Conservation (phyloP, 1,140 invertebrate species). For the Scaptomyza pallida region DNA sequence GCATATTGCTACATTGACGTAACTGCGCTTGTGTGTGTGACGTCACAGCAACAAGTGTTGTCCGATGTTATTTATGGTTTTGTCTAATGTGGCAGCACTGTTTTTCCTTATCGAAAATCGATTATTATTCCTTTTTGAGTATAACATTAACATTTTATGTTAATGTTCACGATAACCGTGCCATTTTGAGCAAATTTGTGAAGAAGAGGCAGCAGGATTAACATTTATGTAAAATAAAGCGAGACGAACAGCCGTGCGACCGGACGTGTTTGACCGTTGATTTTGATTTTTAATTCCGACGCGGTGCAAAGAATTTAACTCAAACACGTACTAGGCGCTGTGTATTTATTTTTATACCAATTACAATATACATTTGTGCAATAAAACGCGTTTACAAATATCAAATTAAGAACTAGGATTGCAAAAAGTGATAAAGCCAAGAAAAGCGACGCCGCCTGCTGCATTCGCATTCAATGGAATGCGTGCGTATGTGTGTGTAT, state of each 20-base stretch:
- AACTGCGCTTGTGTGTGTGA: slow-evolving; percentile 58
- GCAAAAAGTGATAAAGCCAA: slow-evolving; percentile 22
- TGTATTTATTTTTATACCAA: slow-evolving; percentile 22
- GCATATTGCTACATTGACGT: slow-evolving; percentile 78
- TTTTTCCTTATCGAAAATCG: slow-evolving; percentile 18
- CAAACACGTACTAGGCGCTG: slow-evolving; percentile 40
- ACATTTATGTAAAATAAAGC: slow-evolving; percentile 47
- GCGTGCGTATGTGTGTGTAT: slow-evolving; percentile 30
- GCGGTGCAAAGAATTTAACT: slow-evolving; percentile 37
- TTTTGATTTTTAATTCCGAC: slow-evolving; percentile 66
- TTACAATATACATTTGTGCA: slow-evolving; percentile 39
- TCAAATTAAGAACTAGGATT: slow-evolving; percentile 15
- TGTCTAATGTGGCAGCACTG: slow-evolving; percentile 44
- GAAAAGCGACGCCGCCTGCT: slow-evolving; percentile 37
- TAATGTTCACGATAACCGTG: slow-evolving; percentile 2
- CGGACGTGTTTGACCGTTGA: slow-evolving; percentile 72
- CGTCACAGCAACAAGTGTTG: slow-evolving; percentile 72
- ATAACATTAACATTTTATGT: slow-evolving; percentile 8
- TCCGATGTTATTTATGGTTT: slow-evolving; percentile 12
- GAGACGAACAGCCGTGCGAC: slow-evolving; percentile 45
- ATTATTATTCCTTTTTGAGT: slow-evolving; percentile 7
- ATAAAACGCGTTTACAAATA: slow-evolving; percentile 28
- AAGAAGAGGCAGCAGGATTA: slow-evolving; percentile 10
- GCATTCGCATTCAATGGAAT: slow-evolving; percentile 25
- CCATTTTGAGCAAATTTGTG: slow-evolving; percentile 16